A percentile compares a stretch with the other conserved stretches of the same genome.
Evolutionary conservation across 2,113 vertebrate species (phyloP).

Genomic region (Hyla sarda): DNA sequence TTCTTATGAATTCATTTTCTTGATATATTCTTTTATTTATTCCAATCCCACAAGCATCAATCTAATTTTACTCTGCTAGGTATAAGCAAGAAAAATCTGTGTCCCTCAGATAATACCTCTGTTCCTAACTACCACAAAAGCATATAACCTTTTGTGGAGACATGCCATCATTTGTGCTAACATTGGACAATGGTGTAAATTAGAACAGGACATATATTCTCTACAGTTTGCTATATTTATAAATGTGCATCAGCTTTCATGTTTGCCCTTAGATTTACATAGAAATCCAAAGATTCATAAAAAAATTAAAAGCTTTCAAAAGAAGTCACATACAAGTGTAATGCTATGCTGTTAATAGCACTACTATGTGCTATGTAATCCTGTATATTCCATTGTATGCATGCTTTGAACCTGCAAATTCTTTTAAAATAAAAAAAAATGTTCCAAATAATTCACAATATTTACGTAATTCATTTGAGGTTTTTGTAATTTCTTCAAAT

Average conservation of each 20-base stretch:
- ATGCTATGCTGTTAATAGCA: background rate
- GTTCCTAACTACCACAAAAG: background rate
- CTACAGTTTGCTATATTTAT: too few relatives aligned
- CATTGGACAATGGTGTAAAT: background rate
- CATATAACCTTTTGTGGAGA: background rate
- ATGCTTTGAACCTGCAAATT: background rate
- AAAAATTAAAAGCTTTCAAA: background rate
- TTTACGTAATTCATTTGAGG: background rate
- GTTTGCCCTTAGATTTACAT: background rate
- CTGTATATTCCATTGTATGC: constrained; percentile 21
- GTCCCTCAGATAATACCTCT: too few relatives aligned
- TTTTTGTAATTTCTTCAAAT: too few relatives aligned
- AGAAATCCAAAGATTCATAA: background rate
- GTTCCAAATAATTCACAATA: background rate
- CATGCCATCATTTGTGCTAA: background rate
- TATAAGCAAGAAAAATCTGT: too few relatives aligned
- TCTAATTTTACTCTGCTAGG: background rate
- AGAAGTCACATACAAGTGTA: background rate
- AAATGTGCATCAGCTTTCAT: too few relatives aligned
- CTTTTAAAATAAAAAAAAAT: constrained; percentile 26
- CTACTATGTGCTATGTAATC: background rate
- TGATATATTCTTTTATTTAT: background rate
- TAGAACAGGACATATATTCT: too few relatives aligned
- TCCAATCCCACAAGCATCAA: background rate
- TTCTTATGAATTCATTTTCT: background rate